Evolutionary conservation across 1,140 invertebrate genomes (phyloP).

Genomic region (Drosophila sturtevanti): DNA sequence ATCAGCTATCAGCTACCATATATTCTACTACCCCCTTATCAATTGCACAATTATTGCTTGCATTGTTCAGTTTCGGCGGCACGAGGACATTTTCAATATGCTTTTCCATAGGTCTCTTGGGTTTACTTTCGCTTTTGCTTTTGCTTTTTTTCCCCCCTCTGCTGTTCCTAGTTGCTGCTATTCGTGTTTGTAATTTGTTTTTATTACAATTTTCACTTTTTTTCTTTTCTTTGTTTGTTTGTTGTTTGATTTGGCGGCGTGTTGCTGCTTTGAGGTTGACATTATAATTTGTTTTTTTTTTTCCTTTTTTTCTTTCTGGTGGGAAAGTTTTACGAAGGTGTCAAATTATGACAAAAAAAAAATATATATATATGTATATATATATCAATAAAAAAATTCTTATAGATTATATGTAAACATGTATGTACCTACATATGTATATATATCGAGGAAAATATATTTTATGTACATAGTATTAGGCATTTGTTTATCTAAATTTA

Average conservation of each 20-base stretch:
- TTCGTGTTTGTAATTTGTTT: conserved; percentile 73
- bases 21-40: too few species aligned
- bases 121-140: background rate
- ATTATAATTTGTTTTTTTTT: conserved; percentile 33
- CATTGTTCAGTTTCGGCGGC: conserved; percentile 68
- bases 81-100: conserved; percentile 70
- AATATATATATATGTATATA: background rate
- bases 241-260: conserved; percentile 57
- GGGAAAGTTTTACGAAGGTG: conserved; percentile 39
- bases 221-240: conserved; percentile 6
- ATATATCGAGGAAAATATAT: too few species aligned
- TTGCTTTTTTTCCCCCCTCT: conserved; percentile 5
- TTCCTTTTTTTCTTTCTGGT: conserved; percentile 32
- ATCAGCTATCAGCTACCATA: too few species aligned
- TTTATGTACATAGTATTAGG: too few species aligned
- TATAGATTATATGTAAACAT: too few species aligned
- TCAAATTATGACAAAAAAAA: conserved; percentile 1
- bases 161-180: conserved; percentile 11
- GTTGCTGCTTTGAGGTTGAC: conserved; percentile 39
- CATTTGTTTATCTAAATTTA: too few species aligned
- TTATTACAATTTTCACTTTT: conserved; percentile 77
- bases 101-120: conserved; percentile 38
- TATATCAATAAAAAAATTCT: too few species aligned
- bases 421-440: too few species aligned
- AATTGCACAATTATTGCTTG: conserved; percentile 77